Evolutionary conservation across 2,113 vertebrate species (phyloP).

Genomic region (Muntiacus muntjak): DNA sequence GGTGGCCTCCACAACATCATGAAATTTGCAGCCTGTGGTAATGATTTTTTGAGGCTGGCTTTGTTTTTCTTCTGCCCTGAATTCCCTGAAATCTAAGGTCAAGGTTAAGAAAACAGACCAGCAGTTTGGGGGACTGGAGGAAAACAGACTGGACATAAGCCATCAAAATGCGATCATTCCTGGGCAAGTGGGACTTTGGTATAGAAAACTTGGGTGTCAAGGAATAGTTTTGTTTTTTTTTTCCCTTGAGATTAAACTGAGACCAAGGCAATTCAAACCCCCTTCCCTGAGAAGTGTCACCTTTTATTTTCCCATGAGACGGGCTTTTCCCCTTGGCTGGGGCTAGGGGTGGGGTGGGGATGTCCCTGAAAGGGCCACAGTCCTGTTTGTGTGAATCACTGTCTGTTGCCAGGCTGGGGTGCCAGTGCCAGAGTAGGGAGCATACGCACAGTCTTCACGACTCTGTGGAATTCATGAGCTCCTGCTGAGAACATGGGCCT

Average conservation of each 20-base stretch:
- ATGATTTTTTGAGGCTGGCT: background rate
- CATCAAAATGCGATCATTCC: background rate
- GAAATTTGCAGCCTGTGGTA: background rate
- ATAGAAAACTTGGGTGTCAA: background rate
- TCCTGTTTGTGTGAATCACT: background rate
- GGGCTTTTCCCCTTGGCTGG: background rate
- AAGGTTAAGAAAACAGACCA: slow-evolving; percentile 29
- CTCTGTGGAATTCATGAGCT: background rate
- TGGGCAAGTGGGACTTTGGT: background rate
- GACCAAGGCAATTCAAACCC: background rate
- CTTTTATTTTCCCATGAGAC: slow-evolving; percentile 44
- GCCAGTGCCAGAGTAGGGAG: background rate
- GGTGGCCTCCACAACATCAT: background rate
- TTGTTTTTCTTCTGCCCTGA: background rate
- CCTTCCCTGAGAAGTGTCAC: slow-evolving; percentile 2
- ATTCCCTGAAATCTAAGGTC: background rate
- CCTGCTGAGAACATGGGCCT: rapidly evolving
- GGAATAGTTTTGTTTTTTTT: background rate
- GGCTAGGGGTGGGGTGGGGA: background rate
- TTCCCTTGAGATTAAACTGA: background rate
- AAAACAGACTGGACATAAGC: background rate
- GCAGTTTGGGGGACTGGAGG: background rate
- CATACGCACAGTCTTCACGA: rapidly evolving
- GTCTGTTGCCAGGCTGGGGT: background rate
- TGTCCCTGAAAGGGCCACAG: slow-evolving; percentile 32